phyloP scores from a whole-genome alignment of 1,140 invertebrate species.

The Drosophila micromelanica region DNA sequence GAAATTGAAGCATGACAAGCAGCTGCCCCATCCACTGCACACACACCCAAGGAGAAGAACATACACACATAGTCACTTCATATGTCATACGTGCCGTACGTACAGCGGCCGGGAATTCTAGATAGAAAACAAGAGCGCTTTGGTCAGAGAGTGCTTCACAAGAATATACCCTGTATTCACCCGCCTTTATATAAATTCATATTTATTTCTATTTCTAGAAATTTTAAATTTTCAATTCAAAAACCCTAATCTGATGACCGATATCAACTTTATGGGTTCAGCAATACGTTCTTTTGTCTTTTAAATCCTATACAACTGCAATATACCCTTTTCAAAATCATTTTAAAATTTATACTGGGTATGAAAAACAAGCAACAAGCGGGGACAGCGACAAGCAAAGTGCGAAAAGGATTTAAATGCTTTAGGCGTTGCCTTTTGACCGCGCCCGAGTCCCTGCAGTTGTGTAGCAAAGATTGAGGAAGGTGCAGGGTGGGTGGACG shows the following conservation, averaged over 20 bases:
- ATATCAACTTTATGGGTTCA: too few relatives aligned
- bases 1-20: constrained; percentile 62
- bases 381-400: constrained; percentile 45
- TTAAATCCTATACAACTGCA: too few relatives aligned
- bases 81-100: constrained; percentile 63
- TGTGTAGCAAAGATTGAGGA: background rate
- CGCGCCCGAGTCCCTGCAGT: constrained; percentile 22
- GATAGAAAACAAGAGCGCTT: constrained; percentile 21
- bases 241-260: too few relatives aligned
- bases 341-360: too few relatives aligned
- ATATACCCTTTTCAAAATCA: too few relatives aligned
- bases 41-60: background rate
- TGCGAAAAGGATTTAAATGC: constrained; percentile 82
- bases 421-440: constrained; percentile 77
- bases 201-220: too few relatives aligned
- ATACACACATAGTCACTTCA: constrained; percentile 36
- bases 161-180: too few relatives aligned
- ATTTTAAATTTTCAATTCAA: too few relatives aligned
- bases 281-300: too few relatives aligned
- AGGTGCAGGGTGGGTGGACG: background rate
- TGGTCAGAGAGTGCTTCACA: too few relatives aligned
- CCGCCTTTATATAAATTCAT: too few relatives aligned
- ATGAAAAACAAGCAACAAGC: constrained; percentile 64
- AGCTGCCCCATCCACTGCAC: background rate
- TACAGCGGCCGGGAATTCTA: constrained; percentile 49